Evolutionary conservation across 2,113 vertebrate species (phyloP), one percentile per base, ranked within the genome.

Genomic region (Eulacestoma nigropectus): DNA sequence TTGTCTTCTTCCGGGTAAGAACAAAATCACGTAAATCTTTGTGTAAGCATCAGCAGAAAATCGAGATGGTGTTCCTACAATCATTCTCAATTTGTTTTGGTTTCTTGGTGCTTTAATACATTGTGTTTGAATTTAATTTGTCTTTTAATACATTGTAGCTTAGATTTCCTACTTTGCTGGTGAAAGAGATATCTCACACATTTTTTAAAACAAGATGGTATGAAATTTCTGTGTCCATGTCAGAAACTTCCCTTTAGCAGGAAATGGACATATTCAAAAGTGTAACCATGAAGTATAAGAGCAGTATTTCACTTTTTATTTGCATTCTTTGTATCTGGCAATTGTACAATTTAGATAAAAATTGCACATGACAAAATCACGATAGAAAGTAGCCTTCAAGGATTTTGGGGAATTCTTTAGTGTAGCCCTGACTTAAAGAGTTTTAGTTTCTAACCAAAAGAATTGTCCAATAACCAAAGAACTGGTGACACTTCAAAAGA

Each of bases 201-300:
- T 60, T 44, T 80, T 73, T 32, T 4, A 6, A 18, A 68, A 50
- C 9, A n/a, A 0, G 0, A 33, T 33, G 26, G 1, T 50, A 47
- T 10, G 65, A 65, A 77, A 74, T 77, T 57, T 53, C 16, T 73
- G 13, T 13, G 16, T 59, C 9, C 11, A 9, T 21, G 10, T 88
- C 18, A 59, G 13, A 84, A 59, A 47, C 13, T 73, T 83, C 30
- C 3, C 32, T 88, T 88, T 35, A 27, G 5, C 7, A 35, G 15
- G 25, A 80, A 83, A 56, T 21, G 6, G 25, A 23, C 19, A 49
- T 9, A 57, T 22, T 87, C 21, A 55, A 70, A 53, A 4, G 2
- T 63, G 39, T 49, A 16, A 25, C 16, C 39, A 37, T 67, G 11
- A 83, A 83, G 69, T 59, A 46, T 5, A 39, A 35, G 3, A 52